These are phyloP conservation scores for Eutolmus rufibarbis DNA, from an alignment of 2,888 invertebrate species.

Conservation along the genomic window DNA sequence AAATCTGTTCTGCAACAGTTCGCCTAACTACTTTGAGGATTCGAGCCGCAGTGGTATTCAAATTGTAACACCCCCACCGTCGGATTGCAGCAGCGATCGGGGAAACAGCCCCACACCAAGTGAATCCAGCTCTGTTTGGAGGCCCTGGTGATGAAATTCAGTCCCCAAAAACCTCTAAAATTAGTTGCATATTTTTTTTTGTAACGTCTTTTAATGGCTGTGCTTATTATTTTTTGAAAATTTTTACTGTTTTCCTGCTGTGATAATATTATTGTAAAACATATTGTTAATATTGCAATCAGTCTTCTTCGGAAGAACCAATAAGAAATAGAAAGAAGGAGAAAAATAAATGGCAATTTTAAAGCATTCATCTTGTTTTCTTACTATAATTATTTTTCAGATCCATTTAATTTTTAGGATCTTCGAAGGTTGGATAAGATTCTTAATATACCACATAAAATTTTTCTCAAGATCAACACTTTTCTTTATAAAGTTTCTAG, in stretches of 20 bases:
- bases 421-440: neutral
- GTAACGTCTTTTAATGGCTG: neutral
- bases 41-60: conserved; percentile 50
- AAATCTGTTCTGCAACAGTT: neutral
- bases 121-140: conserved; percentile 58
- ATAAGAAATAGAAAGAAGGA: neutral
- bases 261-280: neutral
- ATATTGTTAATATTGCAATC: neutral
- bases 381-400: neutral
- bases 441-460: too few relatives aligned
- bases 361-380: neutral
- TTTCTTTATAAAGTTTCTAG: too few relatives aligned
- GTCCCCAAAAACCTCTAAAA: neutral
- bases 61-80: conserved; percentile 60
- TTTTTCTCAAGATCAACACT: too few relatives aligned
- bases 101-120: conserved; percentile 61
- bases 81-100: conserved; percentile 60
- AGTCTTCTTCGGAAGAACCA: neutral
- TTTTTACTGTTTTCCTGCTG: neutral
- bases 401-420: neutral
- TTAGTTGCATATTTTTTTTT: neutral
- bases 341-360: neutral
- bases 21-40: conserved; percentile 26
- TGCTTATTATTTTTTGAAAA: neutral
- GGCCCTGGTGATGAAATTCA: conserved; percentile 57